Conservation (phyloP, 2,797 vertebrate genomes). For the Triplophysa yarkandensis region DNA sequence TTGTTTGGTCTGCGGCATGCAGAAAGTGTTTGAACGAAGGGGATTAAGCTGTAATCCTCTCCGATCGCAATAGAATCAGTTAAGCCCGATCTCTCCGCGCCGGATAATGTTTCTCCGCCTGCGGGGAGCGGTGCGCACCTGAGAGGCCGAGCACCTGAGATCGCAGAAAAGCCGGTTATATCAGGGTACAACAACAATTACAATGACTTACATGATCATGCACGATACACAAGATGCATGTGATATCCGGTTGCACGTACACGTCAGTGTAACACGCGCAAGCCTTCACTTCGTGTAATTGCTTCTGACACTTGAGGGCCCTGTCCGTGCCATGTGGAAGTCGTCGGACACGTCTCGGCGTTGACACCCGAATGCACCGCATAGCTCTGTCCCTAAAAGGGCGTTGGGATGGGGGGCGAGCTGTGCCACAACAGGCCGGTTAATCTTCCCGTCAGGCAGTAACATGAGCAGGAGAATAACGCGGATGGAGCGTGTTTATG, state of each 20-base stretch:
- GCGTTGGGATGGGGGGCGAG: slow-evolving; percentile 6
- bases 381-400: slow-evolving; percentile 31
- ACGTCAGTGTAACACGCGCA: not conserved
- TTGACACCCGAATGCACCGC: slow-evolving; percentile 2
- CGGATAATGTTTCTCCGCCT: slow-evolving; percentile 37
- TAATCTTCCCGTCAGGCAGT: slow-evolving; percentile 47
- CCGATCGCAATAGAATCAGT: slow-evolving; percentile 63
- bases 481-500: slow-evolving; percentile 51
- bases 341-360: not conserved
- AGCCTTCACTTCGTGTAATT: not conserved
- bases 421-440: not conserved
- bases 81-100: slow-evolving; percentile 15
- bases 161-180: slow-evolving; percentile 49
- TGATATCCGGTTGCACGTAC: slow-evolving; percentile 11
- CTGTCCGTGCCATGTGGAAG: not conserved
- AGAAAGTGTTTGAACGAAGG: slow-evolving; percentile 59
- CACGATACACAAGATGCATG: not conserved
- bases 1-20: slow-evolving; percentile 46
- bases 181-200: slow-evolving; percentile 49
- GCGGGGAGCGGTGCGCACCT: slow-evolving; percentile 33
- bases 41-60: slow-evolving; percentile 65
- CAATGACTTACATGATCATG: slow-evolving; percentile 24
- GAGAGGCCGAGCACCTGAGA: slow-evolving; percentile 46
- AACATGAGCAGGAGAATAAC: slow-evolving; percentile 49
- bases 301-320: not conserved